A percentile compares a stretch with the other conserved stretches of the same genome.
Conservation (phyloP, 2,888 invertebrate genomes). For the Macrosoma leucophasiata region DNA sequence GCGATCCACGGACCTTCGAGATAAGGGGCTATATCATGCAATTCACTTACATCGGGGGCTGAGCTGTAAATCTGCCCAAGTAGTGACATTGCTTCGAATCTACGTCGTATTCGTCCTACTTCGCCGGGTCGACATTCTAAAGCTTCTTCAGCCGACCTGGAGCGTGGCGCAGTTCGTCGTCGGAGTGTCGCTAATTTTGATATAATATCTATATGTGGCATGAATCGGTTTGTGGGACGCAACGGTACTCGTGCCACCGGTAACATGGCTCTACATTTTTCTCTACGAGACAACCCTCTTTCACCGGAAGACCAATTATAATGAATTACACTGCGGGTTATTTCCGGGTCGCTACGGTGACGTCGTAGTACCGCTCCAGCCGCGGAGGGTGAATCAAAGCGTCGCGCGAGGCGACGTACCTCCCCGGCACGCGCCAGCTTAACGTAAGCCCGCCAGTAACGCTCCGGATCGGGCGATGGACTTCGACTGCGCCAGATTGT, state of each 20-base stretch:
- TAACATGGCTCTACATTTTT: constrained; percentile 61
- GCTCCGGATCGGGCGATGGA: constrained; percentile 83
- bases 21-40: constrained; percentile 86
- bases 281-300: constrained; percentile 41
- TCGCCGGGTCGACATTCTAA: constrained; percentile 77
- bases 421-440: constrained; percentile 85
- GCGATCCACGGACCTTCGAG: constrained; percentile 87
- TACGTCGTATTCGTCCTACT: constrained; percentile 82
- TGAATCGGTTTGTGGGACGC: constrained; percentile 81
- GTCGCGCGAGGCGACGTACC: constrained; percentile 84
- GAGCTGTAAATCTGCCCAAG: constrained; percentile 88
- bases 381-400: constrained; percentile 83
- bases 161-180: constrained; percentile 59
- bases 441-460: constrained; percentile 81
- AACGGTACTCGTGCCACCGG: constrained; percentile 80
- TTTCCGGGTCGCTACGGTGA: constrained; percentile 87
- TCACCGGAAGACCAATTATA: constrained; percentile 67
- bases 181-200: constrained; percentile 86
- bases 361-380: constrained; percentile 71
- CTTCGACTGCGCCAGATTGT: constrained; percentile 82
- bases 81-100: constrained; percentile 83
- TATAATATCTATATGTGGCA: constrained; percentile 94
- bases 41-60: constrained; percentile 85
- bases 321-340: constrained; percentile 76
- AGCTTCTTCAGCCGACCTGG: constrained; percentile 67